Conservation (phyloP, 92 coral and sea anemone genomes). For the Epizoanthus rinbou region DNA sequence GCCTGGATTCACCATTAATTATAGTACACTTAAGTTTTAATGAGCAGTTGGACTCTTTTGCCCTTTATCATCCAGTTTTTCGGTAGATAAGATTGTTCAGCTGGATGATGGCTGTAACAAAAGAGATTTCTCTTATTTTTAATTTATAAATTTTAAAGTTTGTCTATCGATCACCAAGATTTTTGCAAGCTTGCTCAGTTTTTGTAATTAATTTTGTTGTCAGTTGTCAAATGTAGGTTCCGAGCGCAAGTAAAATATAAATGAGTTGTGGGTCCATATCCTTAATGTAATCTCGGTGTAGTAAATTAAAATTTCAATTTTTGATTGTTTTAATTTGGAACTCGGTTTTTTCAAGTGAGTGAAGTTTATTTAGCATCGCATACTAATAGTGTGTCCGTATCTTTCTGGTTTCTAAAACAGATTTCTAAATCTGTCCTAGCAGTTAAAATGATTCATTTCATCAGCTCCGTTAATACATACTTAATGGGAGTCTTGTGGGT, state of each 20-base stretch:
- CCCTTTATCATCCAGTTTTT: slow-evolving; percentile 9
- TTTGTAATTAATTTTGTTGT: background rate
- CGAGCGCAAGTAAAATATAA: background rate
- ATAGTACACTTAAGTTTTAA: slow-evolving; percentile 41
- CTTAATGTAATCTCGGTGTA: slow-evolving; percentile 29
- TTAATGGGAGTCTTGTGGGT: background rate
- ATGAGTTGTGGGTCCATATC: background rate
- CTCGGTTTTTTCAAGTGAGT: slow-evolving; percentile 4
- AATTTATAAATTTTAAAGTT: slow-evolving; percentile 6
- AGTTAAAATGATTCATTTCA: background rate
- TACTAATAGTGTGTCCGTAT: background rate
- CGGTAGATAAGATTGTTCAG: slow-evolving; percentile 20
- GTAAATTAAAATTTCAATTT: slow-evolving; percentile 14
- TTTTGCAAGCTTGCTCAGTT: background rate
- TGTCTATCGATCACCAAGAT: slow-evolving; percentile 8
- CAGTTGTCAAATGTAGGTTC: slow-evolving; percentile 5
- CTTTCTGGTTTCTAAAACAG: background rate
- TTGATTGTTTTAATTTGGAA: slow-evolving; percentile 19
- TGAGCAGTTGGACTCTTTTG: slow-evolving; percentile 44
- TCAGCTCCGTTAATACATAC: background rate
- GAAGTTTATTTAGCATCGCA: background rate
- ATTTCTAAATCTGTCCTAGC: background rate
- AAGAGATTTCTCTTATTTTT: slow-evolving; percentile 11
- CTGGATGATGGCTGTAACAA: slow-evolving; percentile 24
- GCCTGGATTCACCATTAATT: slow-evolving; percentile 29